Percentiles rank a stretch among this genome's conserved stretches.
Evolutionary conservation across 2,797 vertebrate species (phyloP).

Genomic region (Chaunax sp.): DNA sequence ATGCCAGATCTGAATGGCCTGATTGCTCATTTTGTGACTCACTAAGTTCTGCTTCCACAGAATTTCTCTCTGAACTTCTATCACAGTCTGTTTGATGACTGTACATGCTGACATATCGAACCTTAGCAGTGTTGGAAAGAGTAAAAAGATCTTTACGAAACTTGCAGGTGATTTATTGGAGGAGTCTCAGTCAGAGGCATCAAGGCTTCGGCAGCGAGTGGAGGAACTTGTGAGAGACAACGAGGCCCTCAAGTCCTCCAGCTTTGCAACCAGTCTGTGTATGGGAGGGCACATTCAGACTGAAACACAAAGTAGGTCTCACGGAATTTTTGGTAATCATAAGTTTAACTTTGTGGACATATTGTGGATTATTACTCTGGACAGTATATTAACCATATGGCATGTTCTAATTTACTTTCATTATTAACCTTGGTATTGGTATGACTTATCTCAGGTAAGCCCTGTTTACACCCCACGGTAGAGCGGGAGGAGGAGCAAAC

Average conservation of each 20-base stretch:
- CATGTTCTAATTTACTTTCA: background rate
- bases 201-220: constrained; percentile 91
- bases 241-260: constrained; percentile 86
- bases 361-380: background rate
- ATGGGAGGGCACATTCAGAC: constrained; percentile 75
- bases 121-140: background rate
- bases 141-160: constrained; percentile 33
- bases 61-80: background rate
- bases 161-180: constrained; percentile 92
- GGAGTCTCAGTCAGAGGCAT: constrained; percentile 95
- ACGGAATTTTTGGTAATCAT: background rate
- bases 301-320: constrained; percentile 84
- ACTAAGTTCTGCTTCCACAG: constrained; percentile 15
- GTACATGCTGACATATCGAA: background rate
- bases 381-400: background rate
- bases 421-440: background rate
- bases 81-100: constrained; percentile 24
- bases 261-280: constrained; percentile 82
- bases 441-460: constrained; percentile 71
- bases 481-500: constrained; percentile 80
- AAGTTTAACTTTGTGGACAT: background rate
- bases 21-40: constrained; percentile 47
- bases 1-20: constrained; percentile 12
- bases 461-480: constrained; percentile 71
- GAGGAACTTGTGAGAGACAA: constrained; percentile 95